phyloP scores from a whole-genome alignment of 2,888 invertebrate species.

The Syrphus vitripennis region DNA sequence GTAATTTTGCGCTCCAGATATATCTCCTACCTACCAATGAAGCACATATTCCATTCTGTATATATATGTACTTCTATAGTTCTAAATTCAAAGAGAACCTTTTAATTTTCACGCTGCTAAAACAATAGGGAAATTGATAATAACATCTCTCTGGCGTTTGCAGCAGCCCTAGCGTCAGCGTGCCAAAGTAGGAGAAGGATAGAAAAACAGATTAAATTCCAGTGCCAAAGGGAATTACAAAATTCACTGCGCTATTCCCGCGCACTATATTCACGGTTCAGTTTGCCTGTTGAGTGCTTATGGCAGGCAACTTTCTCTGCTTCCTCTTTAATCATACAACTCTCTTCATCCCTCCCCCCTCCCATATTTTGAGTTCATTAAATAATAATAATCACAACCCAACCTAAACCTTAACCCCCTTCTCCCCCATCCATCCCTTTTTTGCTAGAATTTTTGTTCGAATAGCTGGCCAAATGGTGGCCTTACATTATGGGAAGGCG shows the following conservation, averaged over 20 bases:
- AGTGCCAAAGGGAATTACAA: slow-evolving; percentile 67
- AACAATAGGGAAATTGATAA: slow-evolving; percentile 63
- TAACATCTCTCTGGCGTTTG: slow-evolving; percentile 1
- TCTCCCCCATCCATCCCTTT: no score
- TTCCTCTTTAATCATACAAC: background rate
- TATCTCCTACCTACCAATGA: background rate
- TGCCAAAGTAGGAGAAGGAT: slow-evolving; percentile 2
- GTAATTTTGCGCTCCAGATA: background rate
- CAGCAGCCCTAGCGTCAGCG: background rate
- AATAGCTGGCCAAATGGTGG: background rate
- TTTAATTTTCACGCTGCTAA: slow-evolving; percentile 52
- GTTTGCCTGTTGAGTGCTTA: slow-evolving; percentile 57
- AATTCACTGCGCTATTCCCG: slow-evolving; percentile 21
- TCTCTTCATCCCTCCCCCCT: background rate
- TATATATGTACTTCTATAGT: no score
- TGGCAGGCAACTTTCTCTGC: background rate
- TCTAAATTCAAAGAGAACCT: slow-evolving; percentile 10
- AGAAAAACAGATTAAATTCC: slow-evolving; percentile 61
- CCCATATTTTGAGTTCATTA: slow-evolving; percentile 53
- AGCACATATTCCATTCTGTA: background rate
- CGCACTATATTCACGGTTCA: background rate
- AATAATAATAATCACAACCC: slow-evolving; percentile 64
- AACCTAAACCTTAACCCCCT: background rate
- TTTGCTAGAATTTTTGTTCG: background rate
- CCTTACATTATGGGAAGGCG: background rate